Evolutionary conservation across 1,140 invertebrate species (phyloP), one percentile per base, ranked within the genome.

Genomic region (Muscidifurax raptorellus): DNA sequence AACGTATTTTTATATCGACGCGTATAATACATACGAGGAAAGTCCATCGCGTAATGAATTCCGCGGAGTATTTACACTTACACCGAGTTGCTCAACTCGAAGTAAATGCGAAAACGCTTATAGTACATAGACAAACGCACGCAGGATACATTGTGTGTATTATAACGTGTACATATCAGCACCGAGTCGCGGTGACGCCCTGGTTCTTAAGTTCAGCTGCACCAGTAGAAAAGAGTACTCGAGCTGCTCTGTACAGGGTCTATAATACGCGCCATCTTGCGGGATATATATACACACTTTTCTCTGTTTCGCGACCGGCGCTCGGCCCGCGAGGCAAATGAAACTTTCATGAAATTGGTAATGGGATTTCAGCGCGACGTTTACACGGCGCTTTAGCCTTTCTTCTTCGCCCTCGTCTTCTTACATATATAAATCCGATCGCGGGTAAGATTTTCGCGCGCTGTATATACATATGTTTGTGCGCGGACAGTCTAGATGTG

Each of bases 331-430:
- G 32, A 40, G 71, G 71, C 71, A 74, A 76, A 76, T 76, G 40
- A 76, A 76, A 76, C 74, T 76, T 76, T 76, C 74, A 76, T 76
- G 74, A 74, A 74, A 74, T 74, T 74, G 30, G 71, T 74, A 74
- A 74, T 74, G 71, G 32, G 74, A 76, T 76, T 47, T 76, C 74
- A 40, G 36, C 74, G 74, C 74, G 74, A 27, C 74, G 74, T 76
- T 76, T 76, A 76, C 74, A 52, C 40, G 74, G 40, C 36, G 28
- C 22, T n/a, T 74, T 74, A 32, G 71, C 71, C 44, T 40, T 28
- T 84, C 76, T 52, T 36, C 85, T 64, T 27, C 22, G 27, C 74
- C 44, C 66, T 13, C 47, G 76, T 44, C 59, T 47, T 69, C 25
- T 28, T 30, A 30, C n/a, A n/a, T n/a, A n/a, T n/a, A n/a, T n/a